A percentile compares a stretch with the other conserved stretches of the same genome.
phyloP scores from a whole-genome alignment of 2,888 invertebrate species.

The Meandrusa payeni region DNA sequence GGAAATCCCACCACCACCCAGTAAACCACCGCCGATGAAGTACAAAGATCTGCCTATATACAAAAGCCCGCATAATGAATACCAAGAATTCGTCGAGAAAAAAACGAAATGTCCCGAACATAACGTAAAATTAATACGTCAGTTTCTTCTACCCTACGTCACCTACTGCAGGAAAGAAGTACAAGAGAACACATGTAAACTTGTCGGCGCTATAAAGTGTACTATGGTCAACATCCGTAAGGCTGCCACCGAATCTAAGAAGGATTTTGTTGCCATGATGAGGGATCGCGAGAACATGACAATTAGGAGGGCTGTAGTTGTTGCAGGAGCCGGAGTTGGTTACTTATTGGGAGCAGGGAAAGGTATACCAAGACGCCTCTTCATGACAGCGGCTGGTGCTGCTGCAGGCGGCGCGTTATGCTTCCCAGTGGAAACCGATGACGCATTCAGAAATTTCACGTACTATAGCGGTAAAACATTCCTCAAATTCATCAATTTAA shows the following conservation, averaged over 20 bases:
- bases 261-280: conserved; percentile 40
- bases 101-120: conserved; percentile 40
- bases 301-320: conserved; percentile 39
- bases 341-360: conserved; percentile 33
- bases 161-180: conserved; percentile 31
- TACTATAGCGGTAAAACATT: conserved; percentile 33
- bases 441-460: conserved; percentile 37
- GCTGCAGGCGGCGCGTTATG: conserved; percentile 46
- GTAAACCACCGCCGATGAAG: conserved; percentile 54
- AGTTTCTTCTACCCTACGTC: conserved; percentile 45
- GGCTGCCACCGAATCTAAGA: conserved; percentile 29
- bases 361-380: conserved; percentile 34
- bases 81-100: conserved; percentile 44
- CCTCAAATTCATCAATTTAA: conserved; percentile 36
- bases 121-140: conserved; percentile 44
- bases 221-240: conserved; percentile 26
- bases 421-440: conserved; percentile 58
- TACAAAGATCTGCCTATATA: conserved; percentile 57
- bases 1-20: conserved; percentile 36
- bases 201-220: conserved; percentile 25
- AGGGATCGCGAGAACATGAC: conserved; percentile 41
- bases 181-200: conserved; percentile 24
- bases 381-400: conserved; percentile 41
- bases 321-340: conserved; percentile 37
- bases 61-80: conserved; percentile 49